Evolutionary conservation across 35 echinoderm and acorn worm genomes (phyloP), one percentile per base, ranked within the genome.

Genomic region (Chiridota heheva): DNA sequence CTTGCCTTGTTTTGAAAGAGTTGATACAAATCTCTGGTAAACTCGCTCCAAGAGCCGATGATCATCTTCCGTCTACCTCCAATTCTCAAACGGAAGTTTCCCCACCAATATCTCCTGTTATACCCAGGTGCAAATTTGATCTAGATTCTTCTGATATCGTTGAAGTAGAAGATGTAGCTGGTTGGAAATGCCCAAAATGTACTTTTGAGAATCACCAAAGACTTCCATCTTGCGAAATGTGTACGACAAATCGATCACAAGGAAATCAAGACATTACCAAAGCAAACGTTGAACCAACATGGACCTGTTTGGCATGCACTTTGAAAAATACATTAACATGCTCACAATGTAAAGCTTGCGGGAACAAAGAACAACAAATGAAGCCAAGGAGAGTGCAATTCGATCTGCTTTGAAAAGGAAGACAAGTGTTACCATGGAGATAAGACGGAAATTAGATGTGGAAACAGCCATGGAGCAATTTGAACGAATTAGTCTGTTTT

Each of bases 161-260:
- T 24, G 13, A 4, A 30, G 59, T 61, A 36, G 63, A 60, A 7
- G 60, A 57, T 45, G 72, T 77, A 36, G 68, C 77, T 45, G 91
- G 82, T 41, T 96, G 92, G 92, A 40, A 87, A 20, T 96, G 92
- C 62, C 61, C 35, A 40, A 51, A 77, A 13, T 96, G 92, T 65
- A 96, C 92, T 8, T 87, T 86, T 79, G 77, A 73, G 39, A 96
- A 96, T 60, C 39, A 78, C 0, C 66, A 71, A 35, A 42, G 41
- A 6, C 66, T 87, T 27, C 77, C 57, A 2, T 64, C 45, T 7
- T 90, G 92, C 45, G 81, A 78, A 44, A 82, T 96, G 43, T 96
- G 92, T 41, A 59, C 60, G 39, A 69, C 63, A 28, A 61, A 7
- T 22, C 41, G 18, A 71, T 30, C 63, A 56, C 22, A 70, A 35